A percentile compares a stretch with the other conserved stretches of the same genome.
These are phyloP conservation scores for Tachystola acroxantha DNA, from an alignment of 2,888 invertebrate species.

Conservation along the genomic window DNA sequence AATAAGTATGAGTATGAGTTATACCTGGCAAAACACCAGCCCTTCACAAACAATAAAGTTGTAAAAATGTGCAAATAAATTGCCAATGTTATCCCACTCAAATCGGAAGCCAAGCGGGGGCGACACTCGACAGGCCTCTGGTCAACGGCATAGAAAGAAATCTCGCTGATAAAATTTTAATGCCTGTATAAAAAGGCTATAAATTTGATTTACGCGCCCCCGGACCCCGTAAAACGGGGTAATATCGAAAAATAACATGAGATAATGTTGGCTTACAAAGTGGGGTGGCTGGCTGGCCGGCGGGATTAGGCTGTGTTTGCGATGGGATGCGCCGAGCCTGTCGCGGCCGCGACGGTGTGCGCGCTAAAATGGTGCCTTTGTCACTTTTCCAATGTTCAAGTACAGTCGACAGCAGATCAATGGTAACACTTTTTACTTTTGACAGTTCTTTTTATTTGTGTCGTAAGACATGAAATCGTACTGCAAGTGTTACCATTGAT, in stretches of 20 bases:
- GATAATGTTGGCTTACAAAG: conserved; percentile 70
- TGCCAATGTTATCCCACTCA: conserved; percentile 29
- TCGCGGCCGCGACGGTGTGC: neutral
- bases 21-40: no score
- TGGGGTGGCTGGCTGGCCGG: conserved; percentile 36
- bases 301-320: conserved; percentile 55
- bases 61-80: no score
- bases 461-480: no score
- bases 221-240: conserved; percentile 65
- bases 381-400: neutral
- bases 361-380: neutral
- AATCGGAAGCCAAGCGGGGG: conserved; percentile 39
- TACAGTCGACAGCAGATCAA: no score
- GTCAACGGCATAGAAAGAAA: conserved; percentile 69
- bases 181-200: conserved; percentile 74
- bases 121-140: conserved; percentile 54
- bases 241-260: conserved; percentile 75
- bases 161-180: conserved; percentile 74
- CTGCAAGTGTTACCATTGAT: no score
- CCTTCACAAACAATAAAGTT: no score
- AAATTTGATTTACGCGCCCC: conserved; percentile 75
- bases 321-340: conserved; percentile 6
- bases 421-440: no score
- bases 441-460: no score
- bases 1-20: no score